phyloP scores from a whole-genome alignment of 2,113 vertebrate genomes.

The Engystomops pustulosus region DNA sequence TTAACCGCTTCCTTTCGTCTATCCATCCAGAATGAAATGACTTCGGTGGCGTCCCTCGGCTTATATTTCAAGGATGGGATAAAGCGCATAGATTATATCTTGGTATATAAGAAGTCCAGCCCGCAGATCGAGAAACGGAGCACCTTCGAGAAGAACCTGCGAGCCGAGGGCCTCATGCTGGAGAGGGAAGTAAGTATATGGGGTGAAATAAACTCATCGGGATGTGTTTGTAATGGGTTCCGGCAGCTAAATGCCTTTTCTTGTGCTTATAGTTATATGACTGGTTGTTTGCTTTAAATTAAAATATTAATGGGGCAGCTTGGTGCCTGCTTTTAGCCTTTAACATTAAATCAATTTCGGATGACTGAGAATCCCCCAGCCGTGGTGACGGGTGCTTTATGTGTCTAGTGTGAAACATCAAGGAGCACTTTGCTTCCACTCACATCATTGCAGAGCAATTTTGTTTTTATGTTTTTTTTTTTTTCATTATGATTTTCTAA shows the following conservation, averaged over 20 bases:
- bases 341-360: conserved; percentile 40
- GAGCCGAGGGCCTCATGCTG: conserved; percentile 94
- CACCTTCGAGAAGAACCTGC: conserved; percentile 96
- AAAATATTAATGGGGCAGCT: conserved; percentile 32
- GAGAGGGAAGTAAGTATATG: conserved; percentile 88
- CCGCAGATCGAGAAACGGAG: conserved; percentile 93
- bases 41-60: conserved; percentile 76
- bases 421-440: conserved; percentile 21
- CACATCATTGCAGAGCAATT: not conserved
- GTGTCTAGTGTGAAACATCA: conserved; percentile 1
- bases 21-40: conserved; percentile 72
- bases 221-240: not conserved
- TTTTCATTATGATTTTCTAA: not conserved
- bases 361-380: not conserved
- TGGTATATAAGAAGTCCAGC: conserved; percentile 97
- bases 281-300: conserved; percentile 14
- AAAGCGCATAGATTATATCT: conserved; percentile 95
- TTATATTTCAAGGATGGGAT: conserved; percentile 95
- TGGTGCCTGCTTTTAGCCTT: conserved; percentile 27
- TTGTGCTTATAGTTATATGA: not conserved
- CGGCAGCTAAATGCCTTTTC: not conserved
- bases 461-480: not conserved
- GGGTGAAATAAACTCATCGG: not conserved
- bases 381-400: conserved; percentile 2
- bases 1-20: conserved; percentile 30